phyloP scores from a whole-genome alignment of 2,113 vertebrate species.

The Alosa alosa region DNA sequence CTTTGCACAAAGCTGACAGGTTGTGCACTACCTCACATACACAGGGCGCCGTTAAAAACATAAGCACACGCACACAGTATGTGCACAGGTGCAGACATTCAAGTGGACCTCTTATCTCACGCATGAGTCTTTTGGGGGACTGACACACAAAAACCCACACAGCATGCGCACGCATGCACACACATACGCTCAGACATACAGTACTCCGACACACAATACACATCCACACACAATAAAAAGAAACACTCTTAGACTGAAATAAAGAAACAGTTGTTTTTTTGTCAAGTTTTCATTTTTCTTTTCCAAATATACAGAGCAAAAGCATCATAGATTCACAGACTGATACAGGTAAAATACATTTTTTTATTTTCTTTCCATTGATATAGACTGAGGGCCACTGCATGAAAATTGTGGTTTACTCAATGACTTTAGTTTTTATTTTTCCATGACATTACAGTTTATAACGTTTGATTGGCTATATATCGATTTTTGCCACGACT shows the following conservation, averaged over 20 bases:
- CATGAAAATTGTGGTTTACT: constrained; percentile 68
- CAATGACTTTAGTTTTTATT: constrained; percentile 57
- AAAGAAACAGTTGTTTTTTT: constrained; percentile 46
- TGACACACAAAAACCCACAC: neutral
- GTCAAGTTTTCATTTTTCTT: constrained; percentile 62
- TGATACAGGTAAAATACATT: constrained; percentile 77
- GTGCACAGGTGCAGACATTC: constrained; percentile 17
- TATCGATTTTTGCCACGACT: constrained; percentile 61
- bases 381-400: constrained; percentile 65
- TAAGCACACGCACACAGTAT: neutral
- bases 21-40: neutral
- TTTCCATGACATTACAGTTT: constrained; percentile 59
- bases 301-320: constrained; percentile 80
- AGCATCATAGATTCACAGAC: constrained; percentile 78
- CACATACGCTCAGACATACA: constrained; percentile 18
- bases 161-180: neutral
- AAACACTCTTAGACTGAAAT: neutral
- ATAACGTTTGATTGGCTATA: constrained; percentile 63
- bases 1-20: neutral
- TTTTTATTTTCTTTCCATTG: constrained; percentile 62
- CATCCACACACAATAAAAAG: constrained; percentile 16
- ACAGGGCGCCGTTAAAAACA: neutral
- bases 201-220: neutral
- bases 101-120: neutral
- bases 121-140: neutral